These are phyloP conservation scores for Syrrhaptes paradoxus DNA, from an alignment of 2,113 vertebrate genomes.

Conservation along the genomic window DNA sequence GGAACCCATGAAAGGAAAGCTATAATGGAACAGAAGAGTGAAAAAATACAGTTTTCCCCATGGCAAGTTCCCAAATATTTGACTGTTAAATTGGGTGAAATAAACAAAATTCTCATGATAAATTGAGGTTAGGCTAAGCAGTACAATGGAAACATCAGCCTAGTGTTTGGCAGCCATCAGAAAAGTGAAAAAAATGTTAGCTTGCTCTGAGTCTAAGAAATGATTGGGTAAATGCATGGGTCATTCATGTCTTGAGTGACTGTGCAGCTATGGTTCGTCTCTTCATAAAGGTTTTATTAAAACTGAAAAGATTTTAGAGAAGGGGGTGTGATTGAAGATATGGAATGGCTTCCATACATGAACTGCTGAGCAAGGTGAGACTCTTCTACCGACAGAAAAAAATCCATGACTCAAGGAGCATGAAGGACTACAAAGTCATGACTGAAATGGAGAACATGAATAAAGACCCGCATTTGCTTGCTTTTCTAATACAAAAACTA, in stretches of 20 bases:
- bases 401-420: neutral
- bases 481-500: neutral
- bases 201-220: neutral
- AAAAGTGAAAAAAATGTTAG: neutral
- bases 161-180: neutral
- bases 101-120: neutral
- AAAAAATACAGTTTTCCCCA: neutral
- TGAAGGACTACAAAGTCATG: neutral
- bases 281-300: neutral
- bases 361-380: neutral
- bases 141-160: neutral
- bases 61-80: neutral
- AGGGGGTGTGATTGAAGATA: neutral
- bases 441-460: neutral
- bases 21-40: neutral
- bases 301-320: neutral
- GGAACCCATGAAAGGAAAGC: neutral
- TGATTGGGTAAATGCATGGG: neutral
- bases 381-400: neutral
- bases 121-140: neutral
- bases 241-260: rapidly evolving
- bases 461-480: neutral
- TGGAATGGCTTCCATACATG: neutral
- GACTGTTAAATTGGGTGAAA: neutral
- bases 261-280: neutral